A percentile compares a stretch with the other conserved stretches of the same genome.
phyloP scores from a whole-genome alignment of 2,888 invertebrate species.

The Prenolepis imparis region DNA sequence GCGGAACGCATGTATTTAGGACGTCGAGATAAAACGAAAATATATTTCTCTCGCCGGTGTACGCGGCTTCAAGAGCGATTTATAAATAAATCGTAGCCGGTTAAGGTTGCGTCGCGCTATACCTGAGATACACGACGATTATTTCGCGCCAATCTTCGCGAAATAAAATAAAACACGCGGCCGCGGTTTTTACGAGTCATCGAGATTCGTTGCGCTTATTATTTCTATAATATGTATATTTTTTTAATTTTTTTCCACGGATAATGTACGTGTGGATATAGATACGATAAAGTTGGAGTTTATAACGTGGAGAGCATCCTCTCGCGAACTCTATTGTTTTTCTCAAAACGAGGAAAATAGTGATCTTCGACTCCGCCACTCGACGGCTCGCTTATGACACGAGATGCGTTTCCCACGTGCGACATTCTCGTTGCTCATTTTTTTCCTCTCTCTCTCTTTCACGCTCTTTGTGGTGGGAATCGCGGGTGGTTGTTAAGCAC shows the following conservation, averaged over 20 bases:
- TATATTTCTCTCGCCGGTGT: slow-evolving; percentile 49
- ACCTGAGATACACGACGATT: slow-evolving; percentile 18
- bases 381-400: neutral
- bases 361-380: neutral
- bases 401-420: slow-evolving; percentile 15
- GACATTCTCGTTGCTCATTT: neutral
- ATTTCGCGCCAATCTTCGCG: neutral
- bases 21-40: slow-evolving; percentile 62
- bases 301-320: neutral
- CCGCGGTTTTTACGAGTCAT: too few species aligned
- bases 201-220: neutral
- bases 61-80: slow-evolving; percentile 52
- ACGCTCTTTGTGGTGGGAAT: slow-evolving; percentile 8
- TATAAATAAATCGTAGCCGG: slow-evolving; percentile 65
- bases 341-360: neutral
- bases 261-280: neutral
- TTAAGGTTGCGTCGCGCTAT: slow-evolving; percentile 44
- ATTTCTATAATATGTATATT: neutral
- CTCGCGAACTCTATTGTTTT: neutral
- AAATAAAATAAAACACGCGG: neutral
- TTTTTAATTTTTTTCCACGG: neutral
- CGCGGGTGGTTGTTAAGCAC: neutral
- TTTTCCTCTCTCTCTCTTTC: neutral
- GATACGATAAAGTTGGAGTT: neutral
- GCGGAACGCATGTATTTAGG: slow-evolving; percentile 46